phyloP scores from a whole-genome alignment of 1,140 invertebrate species.

The Stenopsyche tienmushanensis region DNA sequence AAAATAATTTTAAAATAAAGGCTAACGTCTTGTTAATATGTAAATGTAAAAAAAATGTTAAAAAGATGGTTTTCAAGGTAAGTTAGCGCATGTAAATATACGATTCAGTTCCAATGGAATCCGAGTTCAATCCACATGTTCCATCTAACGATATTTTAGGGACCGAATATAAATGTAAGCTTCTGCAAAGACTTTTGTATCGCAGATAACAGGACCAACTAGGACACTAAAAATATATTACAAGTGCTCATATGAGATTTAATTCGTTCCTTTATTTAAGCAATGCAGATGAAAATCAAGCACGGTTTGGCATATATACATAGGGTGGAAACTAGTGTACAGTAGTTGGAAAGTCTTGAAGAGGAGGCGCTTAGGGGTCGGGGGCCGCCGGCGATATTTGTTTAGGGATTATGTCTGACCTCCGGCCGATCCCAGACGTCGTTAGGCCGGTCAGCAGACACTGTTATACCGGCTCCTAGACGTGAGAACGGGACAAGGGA shows the following conservation, averaged over 20 bases:
- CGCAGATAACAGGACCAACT: no score
- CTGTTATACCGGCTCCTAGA: background rate
- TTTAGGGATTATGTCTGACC: conserved; percentile 42
- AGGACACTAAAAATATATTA: no score
- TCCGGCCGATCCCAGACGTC: conserved; percentile 38
- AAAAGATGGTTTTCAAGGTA: no score
- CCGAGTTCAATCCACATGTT: no score
- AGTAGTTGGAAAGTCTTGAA: conserved; percentile 20
- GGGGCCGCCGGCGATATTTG: conserved; percentile 35
- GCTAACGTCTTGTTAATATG: no score
- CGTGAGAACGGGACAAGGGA: background rate
- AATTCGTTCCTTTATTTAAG: background rate
- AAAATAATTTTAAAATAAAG: no score
- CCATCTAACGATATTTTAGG: no score
- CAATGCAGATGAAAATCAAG: background rate
- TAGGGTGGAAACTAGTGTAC: background rate
- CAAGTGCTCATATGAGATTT: background rate
- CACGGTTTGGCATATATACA: background rate
- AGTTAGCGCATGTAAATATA: no score
- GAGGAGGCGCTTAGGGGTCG: conserved; percentile 6
- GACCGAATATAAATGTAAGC: no score
- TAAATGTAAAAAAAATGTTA: no score
- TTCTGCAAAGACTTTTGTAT: no score
- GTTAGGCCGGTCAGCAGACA: conserved; percentile 35
- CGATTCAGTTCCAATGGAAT: no score